Evolutionary conservation across 2,888 invertebrate species (phyloP).

Genomic region (Andrena minutula): DNA sequence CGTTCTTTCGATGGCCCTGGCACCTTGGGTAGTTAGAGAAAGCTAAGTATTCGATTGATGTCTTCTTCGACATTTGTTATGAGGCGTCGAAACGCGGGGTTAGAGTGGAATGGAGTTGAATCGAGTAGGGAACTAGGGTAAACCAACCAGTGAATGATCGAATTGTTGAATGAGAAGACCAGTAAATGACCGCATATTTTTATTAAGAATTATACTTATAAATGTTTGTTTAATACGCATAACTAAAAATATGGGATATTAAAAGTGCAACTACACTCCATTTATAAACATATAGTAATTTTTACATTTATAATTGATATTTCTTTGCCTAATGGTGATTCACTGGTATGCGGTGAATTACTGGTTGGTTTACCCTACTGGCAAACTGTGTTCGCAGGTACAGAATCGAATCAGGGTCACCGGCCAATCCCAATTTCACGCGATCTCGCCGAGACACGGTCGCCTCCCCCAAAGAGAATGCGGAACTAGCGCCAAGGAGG

Average conservation of each 20-base stretch:
- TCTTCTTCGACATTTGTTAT: conserved; percentile 11
- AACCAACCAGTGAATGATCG: too few species aligned
- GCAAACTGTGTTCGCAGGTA: neutral
- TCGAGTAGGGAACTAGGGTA: neutral
- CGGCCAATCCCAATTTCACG: neutral
- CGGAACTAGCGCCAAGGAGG: neutral
- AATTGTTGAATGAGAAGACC: too few species aligned
- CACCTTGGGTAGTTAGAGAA: neutral
- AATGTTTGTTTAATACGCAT: too few species aligned
- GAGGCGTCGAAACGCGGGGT: neutral
- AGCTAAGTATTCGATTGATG: conserved; percentile 20
- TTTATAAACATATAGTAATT: too few species aligned
- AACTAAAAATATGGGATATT: too few species aligned
- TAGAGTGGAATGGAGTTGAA: neutral
- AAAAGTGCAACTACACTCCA: too few species aligned
- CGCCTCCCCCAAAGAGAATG: neutral
- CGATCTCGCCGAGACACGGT: neutral
- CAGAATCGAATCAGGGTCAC: neutral
- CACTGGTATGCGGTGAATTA: too few species aligned
- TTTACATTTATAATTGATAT: too few species aligned
- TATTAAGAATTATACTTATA: too few species aligned
- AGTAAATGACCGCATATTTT: too few species aligned
- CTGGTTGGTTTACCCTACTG: too few species aligned
- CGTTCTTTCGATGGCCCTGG: neutral
- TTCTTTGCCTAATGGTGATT: too few species aligned